These are phyloP conservation scores for Drosophila demipolita DNA, from an alignment of 2,888 invertebrate genomes.

Conservation along the genomic window DNA sequence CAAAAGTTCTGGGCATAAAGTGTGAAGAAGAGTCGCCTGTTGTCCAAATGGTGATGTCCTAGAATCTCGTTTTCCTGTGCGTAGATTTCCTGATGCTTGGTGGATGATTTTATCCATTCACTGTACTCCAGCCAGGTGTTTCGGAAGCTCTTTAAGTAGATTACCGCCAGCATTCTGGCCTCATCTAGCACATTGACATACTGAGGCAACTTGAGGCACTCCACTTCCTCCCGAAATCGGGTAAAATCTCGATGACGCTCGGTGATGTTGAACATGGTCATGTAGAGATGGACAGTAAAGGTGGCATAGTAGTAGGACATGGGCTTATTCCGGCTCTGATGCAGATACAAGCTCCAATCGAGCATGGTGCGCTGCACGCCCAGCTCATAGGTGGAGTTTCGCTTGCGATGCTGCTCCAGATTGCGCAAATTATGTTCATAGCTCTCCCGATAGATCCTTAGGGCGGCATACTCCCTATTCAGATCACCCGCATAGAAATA, in stretches of 20 bases:
- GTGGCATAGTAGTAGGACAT: conserved; percentile 83
- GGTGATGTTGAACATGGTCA: conserved; percentile 81
- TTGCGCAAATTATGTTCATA: conserved; percentile 82
- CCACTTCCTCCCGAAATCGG: conserved; percentile 72
- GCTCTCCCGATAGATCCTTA: conserved; percentile 79
- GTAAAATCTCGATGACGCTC: conserved; percentile 75
- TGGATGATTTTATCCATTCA: conserved; percentile 68
- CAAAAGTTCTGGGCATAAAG: conserved; percentile 84
- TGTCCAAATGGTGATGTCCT: conserved; percentile 70
- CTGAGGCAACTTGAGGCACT: conserved; percentile 82
- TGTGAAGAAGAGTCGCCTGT: conserved; percentile 81
- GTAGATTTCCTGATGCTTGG: conserved; percentile 65
- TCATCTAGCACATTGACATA: conserved; percentile 81
- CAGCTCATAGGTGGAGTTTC: conserved; percentile 75
- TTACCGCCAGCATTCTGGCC: conserved; percentile 79
- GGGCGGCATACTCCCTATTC: conserved; percentile 72
- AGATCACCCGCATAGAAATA: conserved; percentile 76
- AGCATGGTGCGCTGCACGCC: conserved; percentile 79
- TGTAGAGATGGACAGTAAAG: conserved; percentile 82
- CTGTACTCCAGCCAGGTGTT: conserved; percentile 79
- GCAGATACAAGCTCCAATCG: conserved; percentile 82
- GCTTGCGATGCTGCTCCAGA: conserved; percentile 72
- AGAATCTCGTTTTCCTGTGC: conserved; percentile 81
- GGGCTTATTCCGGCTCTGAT: conserved; percentile 82
- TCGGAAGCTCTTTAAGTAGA: conserved; percentile 82